phyloP scores from a whole-genome alignment of 1,140 invertebrate genomes.

The Stegodyphus mimosarum region DNA sequence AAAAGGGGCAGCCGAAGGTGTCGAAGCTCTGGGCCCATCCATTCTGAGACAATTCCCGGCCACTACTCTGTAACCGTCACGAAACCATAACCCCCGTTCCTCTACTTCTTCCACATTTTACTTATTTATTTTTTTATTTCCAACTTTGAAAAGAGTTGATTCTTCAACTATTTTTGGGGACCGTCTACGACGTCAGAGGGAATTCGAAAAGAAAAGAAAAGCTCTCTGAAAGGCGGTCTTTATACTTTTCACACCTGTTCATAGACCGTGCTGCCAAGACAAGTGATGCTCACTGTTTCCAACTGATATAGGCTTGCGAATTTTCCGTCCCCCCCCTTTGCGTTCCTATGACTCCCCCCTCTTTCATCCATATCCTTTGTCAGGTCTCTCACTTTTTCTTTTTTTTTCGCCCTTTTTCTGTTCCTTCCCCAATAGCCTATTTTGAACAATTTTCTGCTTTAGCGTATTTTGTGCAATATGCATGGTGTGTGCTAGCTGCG shows the following conservation, averaged over 20 bases:
- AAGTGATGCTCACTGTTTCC: not conserved
- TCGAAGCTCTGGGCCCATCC: too few species aligned
- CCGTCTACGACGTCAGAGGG: not conserved
- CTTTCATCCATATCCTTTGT: not conserved
- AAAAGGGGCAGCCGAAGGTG: too few species aligned
- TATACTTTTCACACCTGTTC: constrained; percentile 35
- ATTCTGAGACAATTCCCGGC: too few species aligned
- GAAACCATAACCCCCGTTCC: too few species aligned
- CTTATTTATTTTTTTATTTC: too few species aligned
- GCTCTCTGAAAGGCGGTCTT: not conserved
- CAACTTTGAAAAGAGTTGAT: not conserved
- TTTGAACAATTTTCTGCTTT: too few species aligned
- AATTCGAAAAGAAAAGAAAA: not conserved
- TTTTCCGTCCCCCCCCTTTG: constrained; percentile 1
- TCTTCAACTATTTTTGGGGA: not conserved
- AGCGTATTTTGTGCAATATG: too few species aligned
- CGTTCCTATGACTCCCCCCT: not conserved
- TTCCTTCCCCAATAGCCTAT: not conserved
- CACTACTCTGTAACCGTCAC: too few species aligned
- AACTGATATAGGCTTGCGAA: not conserved
- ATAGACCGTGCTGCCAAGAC: not conserved
- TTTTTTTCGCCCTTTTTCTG: not conserved
- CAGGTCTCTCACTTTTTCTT: not conserved
- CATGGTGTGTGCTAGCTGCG: too few species aligned
- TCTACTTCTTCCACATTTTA: not conserved